Evolutionary conservation across 2,888 invertebrate species (phyloP).

Genomic region (Papilio demoleus): DNA sequence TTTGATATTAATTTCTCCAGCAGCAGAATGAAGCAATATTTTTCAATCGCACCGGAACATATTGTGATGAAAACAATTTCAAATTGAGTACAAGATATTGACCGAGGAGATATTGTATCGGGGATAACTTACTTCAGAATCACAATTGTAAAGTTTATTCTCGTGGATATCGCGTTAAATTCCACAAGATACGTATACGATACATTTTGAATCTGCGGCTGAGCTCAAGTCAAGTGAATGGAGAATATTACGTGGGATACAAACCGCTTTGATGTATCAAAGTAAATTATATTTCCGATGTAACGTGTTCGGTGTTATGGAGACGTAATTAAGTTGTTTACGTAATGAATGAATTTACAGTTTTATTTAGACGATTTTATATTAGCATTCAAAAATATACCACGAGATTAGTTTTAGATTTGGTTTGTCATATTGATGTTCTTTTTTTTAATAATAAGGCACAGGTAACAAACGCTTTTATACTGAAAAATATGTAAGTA

Average conservation of each 20-base stretch:
- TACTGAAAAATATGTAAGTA: too few species aligned
- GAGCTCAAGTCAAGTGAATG: constrained; percentile 51
- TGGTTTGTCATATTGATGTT: too few species aligned
- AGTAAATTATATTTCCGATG: constrained; percentile 58
- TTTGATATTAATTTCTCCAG: constrained; percentile 10
- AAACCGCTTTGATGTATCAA: constrained; percentile 58
- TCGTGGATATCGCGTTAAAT: constrained; percentile 40
- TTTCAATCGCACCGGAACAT: constrained; percentile 13
- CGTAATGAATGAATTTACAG: constrained; percentile 11
- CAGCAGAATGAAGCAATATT: constrained; percentile 8
- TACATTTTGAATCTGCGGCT: constrained; percentile 47
- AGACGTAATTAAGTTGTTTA: constrained; percentile 51
- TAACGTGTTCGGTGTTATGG: constrained; percentile 39
- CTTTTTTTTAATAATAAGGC: too few species aligned
- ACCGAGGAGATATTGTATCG: constrained; percentile 42
- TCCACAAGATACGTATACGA: constrained; percentile 43
- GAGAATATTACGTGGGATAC: constrained; percentile 51
- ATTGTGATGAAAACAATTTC: constrained; percentile 20
- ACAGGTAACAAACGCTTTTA: too few species aligned
- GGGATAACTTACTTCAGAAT: constrained; percentile 42
- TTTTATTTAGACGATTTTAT: background rate
- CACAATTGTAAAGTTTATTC: constrained; percentile 36
- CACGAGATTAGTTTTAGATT: too few species aligned
- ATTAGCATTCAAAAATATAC: background rate
- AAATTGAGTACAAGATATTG: constrained; percentile 26